phyloP scores from a whole-genome alignment of 2,888 invertebrate species.

The Lithophane leautieri region DNA sequence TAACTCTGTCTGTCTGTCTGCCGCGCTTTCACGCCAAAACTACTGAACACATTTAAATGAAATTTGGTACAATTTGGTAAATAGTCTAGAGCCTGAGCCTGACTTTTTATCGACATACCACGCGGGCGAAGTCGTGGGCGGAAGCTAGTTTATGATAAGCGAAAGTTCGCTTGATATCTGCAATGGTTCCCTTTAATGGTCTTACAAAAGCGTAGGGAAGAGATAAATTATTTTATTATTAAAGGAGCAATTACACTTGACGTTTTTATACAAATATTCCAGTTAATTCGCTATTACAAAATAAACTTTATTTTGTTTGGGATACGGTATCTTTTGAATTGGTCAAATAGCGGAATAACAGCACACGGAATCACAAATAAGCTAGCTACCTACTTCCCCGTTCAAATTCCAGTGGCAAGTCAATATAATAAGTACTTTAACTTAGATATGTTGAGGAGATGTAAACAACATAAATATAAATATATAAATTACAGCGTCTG shows the following conservation, averaged over 20 bases:
- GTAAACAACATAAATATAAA: conserved; percentile 49
- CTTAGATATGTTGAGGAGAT: conserved; percentile 31
- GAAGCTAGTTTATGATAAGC: too few relatives aligned
- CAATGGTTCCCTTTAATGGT: conserved; percentile 26
- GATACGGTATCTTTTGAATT: background rate
- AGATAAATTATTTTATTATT: conserved; percentile 1
- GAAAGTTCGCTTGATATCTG: background rate
- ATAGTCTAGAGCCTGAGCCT: too few relatives aligned
- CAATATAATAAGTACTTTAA: conserved; percentile 34
- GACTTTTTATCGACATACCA: too few relatives aligned
- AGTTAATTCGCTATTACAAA: background rate
- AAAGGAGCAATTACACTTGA: background rate
- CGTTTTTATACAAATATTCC: background rate
- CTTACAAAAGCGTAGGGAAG: background rate
- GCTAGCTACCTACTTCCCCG: conserved; percentile 34
- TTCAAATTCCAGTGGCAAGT: conserved; percentile 47
- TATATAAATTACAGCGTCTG: conserved; percentile 45
- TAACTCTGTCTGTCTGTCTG: too few relatives aligned
- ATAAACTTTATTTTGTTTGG: background rate
- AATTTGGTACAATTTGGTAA: too few relatives aligned
- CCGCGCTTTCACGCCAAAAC: too few relatives aligned
- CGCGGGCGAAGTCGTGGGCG: too few relatives aligned
- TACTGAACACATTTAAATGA: too few relatives aligned
- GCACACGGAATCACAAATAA: conserved; percentile 22
- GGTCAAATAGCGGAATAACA: background rate